Conservation (phyloP, 2,797 vertebrate genomes). For the Aldrovandia affinis region DNA sequence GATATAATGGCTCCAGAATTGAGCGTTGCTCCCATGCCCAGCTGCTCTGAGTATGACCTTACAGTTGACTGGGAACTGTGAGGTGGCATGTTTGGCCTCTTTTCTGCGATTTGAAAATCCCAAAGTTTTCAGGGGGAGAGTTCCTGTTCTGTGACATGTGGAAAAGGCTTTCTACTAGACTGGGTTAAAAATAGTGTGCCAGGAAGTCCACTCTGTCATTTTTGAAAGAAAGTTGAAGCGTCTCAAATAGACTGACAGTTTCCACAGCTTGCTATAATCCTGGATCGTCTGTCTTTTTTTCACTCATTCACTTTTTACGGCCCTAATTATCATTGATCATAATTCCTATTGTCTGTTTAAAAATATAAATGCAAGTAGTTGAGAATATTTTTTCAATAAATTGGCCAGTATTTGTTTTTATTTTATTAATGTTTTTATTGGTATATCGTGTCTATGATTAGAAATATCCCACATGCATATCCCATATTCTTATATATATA, state of each 20-base stretch:
- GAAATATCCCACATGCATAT: too few relatives aligned
- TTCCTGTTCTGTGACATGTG: slow-evolving; percentile 46
- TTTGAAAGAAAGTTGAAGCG: slow-evolving; percentile 29
- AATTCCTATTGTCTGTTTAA: neutral
- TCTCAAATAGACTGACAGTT: slow-evolving; percentile 15
- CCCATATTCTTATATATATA: too few relatives aligned
- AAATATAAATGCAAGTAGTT: neutral
- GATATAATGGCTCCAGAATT: slow-evolving; percentile 70
- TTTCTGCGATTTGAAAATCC: slow-evolving; percentile 33
- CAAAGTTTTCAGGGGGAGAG: slow-evolving; percentile 17
- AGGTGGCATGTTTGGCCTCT: slow-evolving; percentile 57
- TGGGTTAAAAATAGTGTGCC: slow-evolving; percentile 42
- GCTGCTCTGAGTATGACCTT: slow-evolving; percentile 68
- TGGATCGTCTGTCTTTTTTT: neutral
- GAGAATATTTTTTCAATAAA: neutral
- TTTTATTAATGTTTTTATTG: too few relatives aligned
- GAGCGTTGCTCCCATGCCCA: slow-evolving; percentile 67
- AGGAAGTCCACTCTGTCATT: slow-evolving; percentile 40
- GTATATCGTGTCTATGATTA: too few relatives aligned
- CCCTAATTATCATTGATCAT: neutral
- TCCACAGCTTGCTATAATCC: slow-evolving; percentile 11
- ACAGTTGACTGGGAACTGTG: slow-evolving; percentile 56
- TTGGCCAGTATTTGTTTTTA: too few relatives aligned
- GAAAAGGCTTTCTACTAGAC: slow-evolving; percentile 46
- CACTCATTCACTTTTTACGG: neutral